Base-by-base conservation (phyloP, 1,140 invertebrate genomes). In the Akabosia matsudoensis region DNA sequence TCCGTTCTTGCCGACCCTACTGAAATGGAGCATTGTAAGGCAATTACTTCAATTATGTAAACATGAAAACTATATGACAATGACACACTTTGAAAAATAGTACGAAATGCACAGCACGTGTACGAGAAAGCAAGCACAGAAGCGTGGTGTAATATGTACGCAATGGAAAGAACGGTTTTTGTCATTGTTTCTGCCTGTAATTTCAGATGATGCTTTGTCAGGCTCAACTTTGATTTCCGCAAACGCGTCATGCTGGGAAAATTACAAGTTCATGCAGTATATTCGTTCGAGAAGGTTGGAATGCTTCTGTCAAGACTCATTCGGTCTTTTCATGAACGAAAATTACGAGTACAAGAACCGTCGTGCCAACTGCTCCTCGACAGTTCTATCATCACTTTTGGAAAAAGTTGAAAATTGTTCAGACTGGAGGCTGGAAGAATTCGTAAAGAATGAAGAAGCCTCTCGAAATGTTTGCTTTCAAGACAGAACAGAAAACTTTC, bases 401-500 rank as follows among this genome's bases (percentile, higher is more conserved):
- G n/a, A 22, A 4, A 13, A 61, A 22, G 13, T 61, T n/a, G 4
- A 7, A 61, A 75, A 70, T 52, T 75, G 74, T 28, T 70, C 74
- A 1, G 74, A 75, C 13, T 75, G 74, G 74, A 75, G 74, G 37
- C n/a, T 75, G 3, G 33, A 75, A n/a, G 64, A 75, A 33, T 75
- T 70, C 37, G 45, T 75, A 28, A 37, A 52, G 1, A 75, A 31
- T 22, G 64, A 64, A 1, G 74, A 75, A 70, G 74, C 51, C 0
- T 75, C 64, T 0, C 22, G 51, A 22, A 16, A 75, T 0, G 64
- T 34, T 52, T 75, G 74, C 7, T 75, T 70, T 52, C 37, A 24
- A 30, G 1, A 70, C 24, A 14, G 16, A 61, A 26, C 4, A 4
- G 26, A 26, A 45, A 34, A 30, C 16, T 22, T 56, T 7, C 37